These are phyloP conservation scores for Ophioderma brevispina DNA, from an alignment of 35 echinoderm and acorn worm species.

Conservation along the genomic window DNA sequence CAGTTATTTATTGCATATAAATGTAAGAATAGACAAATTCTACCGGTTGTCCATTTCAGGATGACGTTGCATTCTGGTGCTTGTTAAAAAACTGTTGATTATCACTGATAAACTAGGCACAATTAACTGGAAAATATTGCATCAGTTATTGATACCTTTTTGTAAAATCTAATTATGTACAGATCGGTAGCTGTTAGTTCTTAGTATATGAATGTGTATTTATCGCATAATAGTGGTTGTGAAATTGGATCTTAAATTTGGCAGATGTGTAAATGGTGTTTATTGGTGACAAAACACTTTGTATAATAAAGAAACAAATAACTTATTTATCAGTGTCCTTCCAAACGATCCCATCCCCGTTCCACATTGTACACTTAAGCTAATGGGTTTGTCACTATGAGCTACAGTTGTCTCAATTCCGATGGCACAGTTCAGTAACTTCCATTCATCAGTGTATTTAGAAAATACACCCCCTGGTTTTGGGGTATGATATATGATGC, in stretches of 20 bases:
- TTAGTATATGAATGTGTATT: neutral
- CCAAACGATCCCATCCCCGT: neutral
- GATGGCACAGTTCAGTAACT: too few species aligned
- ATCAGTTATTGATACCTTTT: neutral
- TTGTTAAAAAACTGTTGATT: neutral
- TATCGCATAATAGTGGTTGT: constrained; percentile 4
- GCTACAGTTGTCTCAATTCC: too few species aligned
- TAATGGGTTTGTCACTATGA: too few species aligned
- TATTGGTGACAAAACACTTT: neutral
- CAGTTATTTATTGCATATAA: too few species aligned
- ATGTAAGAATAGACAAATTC: too few species aligned
- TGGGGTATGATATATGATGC: too few species aligned
- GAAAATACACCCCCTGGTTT: too few species aligned
- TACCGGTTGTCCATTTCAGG: too few species aligned
- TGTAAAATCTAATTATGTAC: constrained; percentile 1
- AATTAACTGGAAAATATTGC: neutral
- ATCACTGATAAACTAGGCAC: neutral
- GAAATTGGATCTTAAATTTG: neutral
- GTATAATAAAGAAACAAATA: neutral
- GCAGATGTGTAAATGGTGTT: neutral
- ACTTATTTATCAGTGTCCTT: neutral
- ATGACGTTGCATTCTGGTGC: neutral
- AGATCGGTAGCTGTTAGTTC: neutral
- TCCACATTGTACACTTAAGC: neutral
- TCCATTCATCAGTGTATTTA: too few species aligned